Percentiles rank a stretch among this genome's conserved stretches.
Evolutionary conservation across 2,113 vertebrate species (phyloP).

Genomic region (Dicrurus megarhynchus): DNA sequence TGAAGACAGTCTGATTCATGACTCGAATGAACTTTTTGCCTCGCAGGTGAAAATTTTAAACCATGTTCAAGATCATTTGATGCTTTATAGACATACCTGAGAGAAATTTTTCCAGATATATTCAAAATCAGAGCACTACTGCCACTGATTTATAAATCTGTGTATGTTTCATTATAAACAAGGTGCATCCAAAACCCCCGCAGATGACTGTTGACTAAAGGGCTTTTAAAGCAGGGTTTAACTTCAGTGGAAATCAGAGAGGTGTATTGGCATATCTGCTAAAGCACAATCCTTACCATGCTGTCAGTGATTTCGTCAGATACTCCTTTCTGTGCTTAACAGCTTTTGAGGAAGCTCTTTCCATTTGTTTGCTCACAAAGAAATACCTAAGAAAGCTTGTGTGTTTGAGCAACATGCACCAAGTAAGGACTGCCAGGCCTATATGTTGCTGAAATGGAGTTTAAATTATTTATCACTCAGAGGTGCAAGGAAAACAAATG

Average conservation of each 20-base stretch:
- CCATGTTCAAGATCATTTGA: neutral
- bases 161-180: neutral
- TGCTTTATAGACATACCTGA: neutral
- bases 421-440: neutral
- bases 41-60: constrained; percentile 6
- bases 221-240: neutral
- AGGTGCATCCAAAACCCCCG: neutral
- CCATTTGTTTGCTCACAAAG: neutral
- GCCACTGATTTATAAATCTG: neutral
- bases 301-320: neutral
- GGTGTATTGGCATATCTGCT: neutral
- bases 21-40: constrained; percentile 10
- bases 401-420: neutral
- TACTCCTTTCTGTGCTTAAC: neutral
- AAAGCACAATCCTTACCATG: neutral
- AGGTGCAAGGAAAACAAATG: neutral
- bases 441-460: neutral
- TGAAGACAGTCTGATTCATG: neutral
- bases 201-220: neutral
- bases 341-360: neutral
- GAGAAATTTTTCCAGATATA: neutral
- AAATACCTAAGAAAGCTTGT: neutral
- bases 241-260: neutral
- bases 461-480: neutral
- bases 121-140: neutral